phyloP scores from a whole-genome alignment of 2,888 invertebrate species.

The Athetis lepigone region DNA sequence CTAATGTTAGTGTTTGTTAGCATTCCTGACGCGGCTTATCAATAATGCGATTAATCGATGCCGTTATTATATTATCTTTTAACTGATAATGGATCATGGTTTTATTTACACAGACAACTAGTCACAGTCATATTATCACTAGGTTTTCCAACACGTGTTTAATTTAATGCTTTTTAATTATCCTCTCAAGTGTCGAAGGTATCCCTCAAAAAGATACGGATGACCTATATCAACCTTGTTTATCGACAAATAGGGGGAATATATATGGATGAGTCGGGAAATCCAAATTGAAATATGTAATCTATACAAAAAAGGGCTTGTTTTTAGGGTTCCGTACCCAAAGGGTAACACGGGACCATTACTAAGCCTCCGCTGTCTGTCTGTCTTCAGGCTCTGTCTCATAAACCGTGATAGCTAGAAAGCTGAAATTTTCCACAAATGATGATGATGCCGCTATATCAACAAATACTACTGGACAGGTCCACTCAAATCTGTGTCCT shows the following conservation, averaged over 20 bases:
- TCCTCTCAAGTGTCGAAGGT: neutral
- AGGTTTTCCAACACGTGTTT: conserved; percentile 1
- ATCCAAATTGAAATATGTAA: too few species aligned
- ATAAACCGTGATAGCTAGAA: too few species aligned
- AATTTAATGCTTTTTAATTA: neutral
- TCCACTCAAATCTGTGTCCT: too few species aligned
- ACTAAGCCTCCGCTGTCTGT: too few species aligned
- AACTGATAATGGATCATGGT: conserved; percentile 9
- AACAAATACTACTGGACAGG: too few species aligned
- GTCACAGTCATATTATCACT: neutral
- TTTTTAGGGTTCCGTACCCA: too few species aligned
- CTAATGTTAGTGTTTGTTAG: conserved; percentile 14
- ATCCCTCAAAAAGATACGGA: neutral
- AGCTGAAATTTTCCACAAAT: too few species aligned
- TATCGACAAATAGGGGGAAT: conserved; percentile 21
- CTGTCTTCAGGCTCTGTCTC: too few species aligned
- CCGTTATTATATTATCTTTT: conserved; percentile 5
- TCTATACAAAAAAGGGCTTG: too few species aligned
- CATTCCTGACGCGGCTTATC: conserved; percentile 33
- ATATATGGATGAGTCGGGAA: neutral
- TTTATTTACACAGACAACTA: conserved; percentile 8
- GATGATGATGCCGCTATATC: too few species aligned
- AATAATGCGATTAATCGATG: conserved; percentile 32
- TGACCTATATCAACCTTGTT: neutral
- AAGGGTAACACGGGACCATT: too few species aligned